Evolutionary conservation across 23 tunicate genomes (phyloP), one percentile per base, ranked within the genome.

Genomic region (Halocynthia aurantium): DNA sequence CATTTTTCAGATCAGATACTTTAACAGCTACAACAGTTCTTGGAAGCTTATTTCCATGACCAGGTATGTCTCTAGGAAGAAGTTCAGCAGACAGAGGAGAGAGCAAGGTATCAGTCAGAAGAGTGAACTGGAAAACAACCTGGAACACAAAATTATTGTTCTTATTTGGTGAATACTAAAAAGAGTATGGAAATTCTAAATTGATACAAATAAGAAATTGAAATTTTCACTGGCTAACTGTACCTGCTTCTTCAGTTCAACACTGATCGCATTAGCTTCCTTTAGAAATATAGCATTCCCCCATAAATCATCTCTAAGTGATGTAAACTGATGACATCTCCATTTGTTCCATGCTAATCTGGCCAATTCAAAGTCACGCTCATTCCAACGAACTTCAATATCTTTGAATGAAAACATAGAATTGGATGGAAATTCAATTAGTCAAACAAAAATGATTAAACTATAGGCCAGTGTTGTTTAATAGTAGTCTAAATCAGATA

Each of bases 201-300:
- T 1, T 61, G 61, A 76, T n/a, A 15, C 72, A 76, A 76, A 61
- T n/a, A 50, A 57, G 6, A 11, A 10, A 53, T 12, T 11, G 57
- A 57, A 15, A 15, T 12, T 21, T 57, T 57, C 57, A n/a, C 12
- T n/a, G 73, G 22, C 13, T 5, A 72, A 52, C 15, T 15, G 67
- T 65, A 88, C 96, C 83, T 93, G 94, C 72, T 93, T 93, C 54
- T 93, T 93, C 81, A 93, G 81, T 65, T 93, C 98, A 50, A 89
- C 90, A 69, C 94, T 89, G 61, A 93, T 93, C n/a, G 90, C 94
- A 70, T 93, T 93, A 8, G 98, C 98, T 85, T 93, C 98, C 52
- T 93, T 93, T 5, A 93, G 73, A 55, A 84, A 84, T 50, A 93
- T 84, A 8, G 98, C 98, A 66, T 93, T 84, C n/a, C 94, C 94